Conservation (phyloP, 2,888 invertebrate species). For the Nudaria mundana region DNA sequence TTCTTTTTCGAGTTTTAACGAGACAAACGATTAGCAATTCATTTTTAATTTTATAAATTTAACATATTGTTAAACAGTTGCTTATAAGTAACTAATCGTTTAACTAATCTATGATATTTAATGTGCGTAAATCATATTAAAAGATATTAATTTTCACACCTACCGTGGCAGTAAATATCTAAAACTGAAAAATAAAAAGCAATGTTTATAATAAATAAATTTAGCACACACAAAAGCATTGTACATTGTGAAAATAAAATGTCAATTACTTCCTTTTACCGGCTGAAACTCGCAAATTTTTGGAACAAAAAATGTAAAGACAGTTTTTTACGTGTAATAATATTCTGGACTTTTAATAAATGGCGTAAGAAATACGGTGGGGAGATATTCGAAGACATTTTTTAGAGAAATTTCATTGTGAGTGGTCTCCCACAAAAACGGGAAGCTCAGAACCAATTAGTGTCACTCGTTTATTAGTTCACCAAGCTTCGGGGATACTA, state of each 20-base stretch:
- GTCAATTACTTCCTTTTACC: slow-evolving; percentile 36
- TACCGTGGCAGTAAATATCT: too few relatives aligned
- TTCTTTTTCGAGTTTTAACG: too few relatives aligned
- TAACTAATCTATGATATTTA: too few relatives aligned
- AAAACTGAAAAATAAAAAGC: too few relatives aligned
- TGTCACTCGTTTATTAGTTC: slow-evolving; percentile 70
- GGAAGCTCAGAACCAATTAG: slow-evolving; percentile 61
- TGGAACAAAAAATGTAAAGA: slow-evolving; percentile 31
- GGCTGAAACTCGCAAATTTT: slow-evolving; percentile 36
- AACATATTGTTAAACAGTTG: too few relatives aligned
- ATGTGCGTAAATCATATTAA: too few relatives aligned
- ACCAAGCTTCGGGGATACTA: slow-evolving; percentile 33
- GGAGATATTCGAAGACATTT: slow-evolving; percentile 41
- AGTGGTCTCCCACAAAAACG: slow-evolving; percentile 44
- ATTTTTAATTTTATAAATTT: too few relatives aligned
- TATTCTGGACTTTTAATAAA: slow-evolving; percentile 49
- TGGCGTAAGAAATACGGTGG: slow-evolving; percentile 44
- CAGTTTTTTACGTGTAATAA: slow-evolving; percentile 43
- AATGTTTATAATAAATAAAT: too few relatives aligned
- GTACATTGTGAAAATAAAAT: slow-evolving; percentile 30
- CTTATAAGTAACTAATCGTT: too few relatives aligned
- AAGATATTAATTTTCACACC: too few relatives aligned
- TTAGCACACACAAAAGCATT: slow-evolving; percentile 18
- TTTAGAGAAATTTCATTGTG: slow-evolving; percentile 47
- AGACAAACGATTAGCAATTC: too few relatives aligned